phyloP scores from a whole-genome alignment of 2,888 invertebrate species.

The Eremobia ochroleuca region DNA sequence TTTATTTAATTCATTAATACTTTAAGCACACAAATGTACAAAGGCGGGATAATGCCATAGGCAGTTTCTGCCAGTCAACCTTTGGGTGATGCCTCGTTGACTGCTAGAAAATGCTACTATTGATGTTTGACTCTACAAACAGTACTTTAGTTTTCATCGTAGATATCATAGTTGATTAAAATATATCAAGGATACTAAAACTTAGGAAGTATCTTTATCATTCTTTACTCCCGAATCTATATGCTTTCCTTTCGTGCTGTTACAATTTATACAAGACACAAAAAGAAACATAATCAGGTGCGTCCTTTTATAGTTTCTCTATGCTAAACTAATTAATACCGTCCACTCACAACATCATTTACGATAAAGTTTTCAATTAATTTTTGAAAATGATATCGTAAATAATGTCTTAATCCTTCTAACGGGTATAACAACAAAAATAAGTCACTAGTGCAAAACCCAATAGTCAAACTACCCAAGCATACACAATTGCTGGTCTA shows the following conservation, averaged over 20 bases:
- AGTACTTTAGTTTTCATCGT: neutral
- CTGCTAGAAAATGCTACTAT: no score
- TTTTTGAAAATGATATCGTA: neutral
- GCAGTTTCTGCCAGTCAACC: neutral
- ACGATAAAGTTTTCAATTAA: neutral
- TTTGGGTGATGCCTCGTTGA: no score
- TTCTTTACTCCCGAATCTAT: no score
- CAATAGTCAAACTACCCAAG: constrained; percentile 50
- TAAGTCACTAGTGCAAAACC: constrained; percentile 34
- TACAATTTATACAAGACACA: neutral
- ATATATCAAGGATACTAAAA: no score
- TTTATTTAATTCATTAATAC: no score
- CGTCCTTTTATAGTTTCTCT: neutral
- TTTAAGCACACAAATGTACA: neutral
- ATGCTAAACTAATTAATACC: neutral
- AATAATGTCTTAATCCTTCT: neutral
- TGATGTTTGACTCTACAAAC: no score
- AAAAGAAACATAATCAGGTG: neutral
- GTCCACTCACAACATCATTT: neutral
- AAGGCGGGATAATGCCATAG: no score
- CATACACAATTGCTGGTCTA: constrained; percentile 69
- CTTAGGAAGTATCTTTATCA: no score
- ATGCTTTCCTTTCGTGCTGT: neutral
- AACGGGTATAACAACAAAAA: constrained; percentile 4
- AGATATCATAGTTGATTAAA: no score